Base-by-base conservation (phyloP, 2,888 invertebrate genomes). In the Apantesis nais region DNA sequence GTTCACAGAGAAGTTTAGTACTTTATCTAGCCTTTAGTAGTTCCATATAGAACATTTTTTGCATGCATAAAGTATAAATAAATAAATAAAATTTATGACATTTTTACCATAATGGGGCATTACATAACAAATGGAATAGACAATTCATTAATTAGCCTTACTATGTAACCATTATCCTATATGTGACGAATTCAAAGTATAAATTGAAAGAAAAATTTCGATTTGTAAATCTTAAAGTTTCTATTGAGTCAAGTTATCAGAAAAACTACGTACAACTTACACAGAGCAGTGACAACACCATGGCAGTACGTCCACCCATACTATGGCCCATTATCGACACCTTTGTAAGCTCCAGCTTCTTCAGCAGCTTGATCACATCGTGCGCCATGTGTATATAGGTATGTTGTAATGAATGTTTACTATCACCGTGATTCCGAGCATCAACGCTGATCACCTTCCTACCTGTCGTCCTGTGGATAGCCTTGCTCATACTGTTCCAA, bases 381-480 rank as follows among this genome's bases (percentile, higher is more conserved):
- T 94, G 93, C 0, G 97, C 97, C 97, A 99, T 97, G 73, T 96
- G 96, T 25, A 95, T 90, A 86, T 99, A 99, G 0, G 96, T 96
- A 91, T 98, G 98, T 11, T 96, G 96, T 0, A 95, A 80, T 0
- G 96, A 94, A 88, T 99, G 99, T 0, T 98, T 97, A 86, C 99
- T 99, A 76, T 98, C 98, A 0, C 99, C 99, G 92, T 99, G 99
- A 93, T 99, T 99, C 84, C 99, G 96, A 1, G 98, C 97, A 93
- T 99, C 99, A 48, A 99, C 95, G 11, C 98, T 96, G 75, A 98
- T 96, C 16, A 99, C 98, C 95, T 96, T 97, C 81, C 97, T 96
- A 25, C 96, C 95, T 2, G 97, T 97, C 69, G 95, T 95, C 77
- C 96, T 95, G 82, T 97, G 96, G 67, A 98, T 95, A 0, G 96